Conservation (phyloP, 2,888 invertebrate genomes). For the Liodrosophila aerea region DNA sequence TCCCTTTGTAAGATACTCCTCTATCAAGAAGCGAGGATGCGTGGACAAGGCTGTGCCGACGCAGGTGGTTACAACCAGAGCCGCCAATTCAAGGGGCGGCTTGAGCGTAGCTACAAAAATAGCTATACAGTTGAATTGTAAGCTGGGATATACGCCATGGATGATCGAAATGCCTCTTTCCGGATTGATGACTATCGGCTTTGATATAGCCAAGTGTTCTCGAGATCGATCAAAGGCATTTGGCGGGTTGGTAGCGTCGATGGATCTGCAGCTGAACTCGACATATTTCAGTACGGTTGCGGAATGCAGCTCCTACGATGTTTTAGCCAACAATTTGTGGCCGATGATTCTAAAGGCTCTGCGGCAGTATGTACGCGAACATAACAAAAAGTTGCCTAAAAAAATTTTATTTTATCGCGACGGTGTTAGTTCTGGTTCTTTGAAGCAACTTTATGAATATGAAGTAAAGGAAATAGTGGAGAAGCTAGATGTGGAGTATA, state of each 20-base stretch:
- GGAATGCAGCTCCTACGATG: constrained; percentile 89
- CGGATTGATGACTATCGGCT: constrained; percentile 91
- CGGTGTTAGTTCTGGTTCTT: constrained; percentile 96
- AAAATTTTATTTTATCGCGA: constrained; percentile 93
- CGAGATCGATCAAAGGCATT: constrained; percentile 86
- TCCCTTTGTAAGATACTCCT: constrained; percentile 85
- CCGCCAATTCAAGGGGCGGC: constrained; percentile 52
- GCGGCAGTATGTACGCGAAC: constrained; percentile 75
- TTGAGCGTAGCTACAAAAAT: constrained; percentile 95
- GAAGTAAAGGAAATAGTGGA: constrained; percentile 88
- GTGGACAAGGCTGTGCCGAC: constrained; percentile 89
- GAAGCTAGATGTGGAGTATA: constrained; percentile 84
- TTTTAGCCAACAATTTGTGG: constrained; percentile 88
- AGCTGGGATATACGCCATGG: constrained; percentile 97
- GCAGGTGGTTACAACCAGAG: constrained; percentile 83
- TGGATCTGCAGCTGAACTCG: constrained; percentile 84
- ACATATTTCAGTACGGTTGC: constrained; percentile 90
- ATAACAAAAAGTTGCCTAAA: constrained; percentile 84
- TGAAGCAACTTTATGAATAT: constrained; percentile 89
- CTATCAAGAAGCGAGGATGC: constrained; percentile 93
- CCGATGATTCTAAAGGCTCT: constrained; percentile 84
- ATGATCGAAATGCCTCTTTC: constrained; percentile 87
- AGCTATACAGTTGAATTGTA: constrained; percentile 95
- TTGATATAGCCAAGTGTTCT: constrained; percentile 94
- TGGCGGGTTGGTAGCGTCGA: constrained; percentile 91